phyloP scores from a whole-genome alignment of 2,888 invertebrate species.

The Pilophorus perplexus region DNA sequence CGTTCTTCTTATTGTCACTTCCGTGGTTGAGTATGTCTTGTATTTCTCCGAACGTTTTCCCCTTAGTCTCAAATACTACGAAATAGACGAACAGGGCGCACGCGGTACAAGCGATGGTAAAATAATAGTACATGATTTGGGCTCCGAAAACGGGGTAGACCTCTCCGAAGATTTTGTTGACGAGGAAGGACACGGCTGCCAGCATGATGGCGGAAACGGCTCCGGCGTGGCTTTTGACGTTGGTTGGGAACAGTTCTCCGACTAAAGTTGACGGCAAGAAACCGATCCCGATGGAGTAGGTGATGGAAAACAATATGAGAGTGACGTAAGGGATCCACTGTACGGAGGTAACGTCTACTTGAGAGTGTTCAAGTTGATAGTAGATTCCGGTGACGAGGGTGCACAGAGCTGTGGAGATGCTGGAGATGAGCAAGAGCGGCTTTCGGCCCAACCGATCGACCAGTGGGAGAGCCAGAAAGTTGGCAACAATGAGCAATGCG shows the following conservation, averaged over 20 bases:
- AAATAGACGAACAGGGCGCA: constrained; percentile 44
- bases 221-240: constrained; percentile 48
- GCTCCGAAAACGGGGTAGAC: constrained; percentile 42
- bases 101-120: constrained; percentile 41
- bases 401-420: constrained; percentile 39
- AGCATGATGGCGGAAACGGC: constrained; percentile 47
- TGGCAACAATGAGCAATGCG: constrained; percentile 43
- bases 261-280: constrained; percentile 50
- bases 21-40: constrained; percentile 40
- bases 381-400: constrained; percentile 43
- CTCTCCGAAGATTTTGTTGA: constrained; percentile 45
- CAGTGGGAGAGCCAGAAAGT: constrained; percentile 43
- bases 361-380: constrained; percentile 41
- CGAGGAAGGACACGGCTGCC: constrained; percentile 46
- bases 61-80: constrained; percentile 48
- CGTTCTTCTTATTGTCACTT: background rate
- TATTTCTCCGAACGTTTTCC: constrained; percentile 47
- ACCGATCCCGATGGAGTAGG: constrained; percentile 60
- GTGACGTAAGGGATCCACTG: constrained; percentile 57
- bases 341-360: constrained; percentile 51
- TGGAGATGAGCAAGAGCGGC: constrained; percentile 46
- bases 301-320: constrained; percentile 60
- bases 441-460: constrained; percentile 47
- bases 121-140: constrained; percentile 46
- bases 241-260: constrained; percentile 47